These are phyloP conservation scores for Picathartes gymnocephalus DNA, from an alignment of 2,113 vertebrate species.

Conservation along the genomic window DNA sequence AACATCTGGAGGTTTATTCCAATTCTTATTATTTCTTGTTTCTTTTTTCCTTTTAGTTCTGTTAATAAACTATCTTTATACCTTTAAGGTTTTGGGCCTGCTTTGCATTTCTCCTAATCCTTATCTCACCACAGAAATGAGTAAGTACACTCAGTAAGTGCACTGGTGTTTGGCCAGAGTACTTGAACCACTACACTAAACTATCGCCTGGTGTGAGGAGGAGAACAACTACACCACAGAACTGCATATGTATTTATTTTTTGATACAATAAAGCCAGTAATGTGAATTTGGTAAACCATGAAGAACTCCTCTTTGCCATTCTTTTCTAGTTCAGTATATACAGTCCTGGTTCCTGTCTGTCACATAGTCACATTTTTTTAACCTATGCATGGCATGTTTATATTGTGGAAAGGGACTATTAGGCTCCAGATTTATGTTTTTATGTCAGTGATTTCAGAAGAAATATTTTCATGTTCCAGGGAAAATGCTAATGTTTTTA, in stretches of 20 bases:
- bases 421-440: neutral
- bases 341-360: neutral
- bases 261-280: neutral
- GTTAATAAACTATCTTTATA: too few species aligned
- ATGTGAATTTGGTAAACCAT: neutral
- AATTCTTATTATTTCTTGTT: too few species aligned
- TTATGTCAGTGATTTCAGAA: neutral
- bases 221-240: too few species aligned
- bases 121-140: too few species aligned
- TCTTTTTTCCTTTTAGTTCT: too few species aligned
- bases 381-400: neutral
- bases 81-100: too few species aligned
- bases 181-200: too few species aligned
- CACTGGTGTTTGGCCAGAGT: too few species aligned
- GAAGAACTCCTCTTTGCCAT: neutral
- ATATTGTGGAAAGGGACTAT: neutral
- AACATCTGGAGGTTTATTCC: too few species aligned
- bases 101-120: too few species aligned
- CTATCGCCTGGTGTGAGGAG: too few species aligned
- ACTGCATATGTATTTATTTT: neutral
- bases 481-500: neutral
- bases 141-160: too few species aligned
- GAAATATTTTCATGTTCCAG: neutral
- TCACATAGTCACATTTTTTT: neutral
- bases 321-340: neutral